Evolutionary conservation across 2,888 invertebrate genomes (phyloP).

Genomic region (Parnassius orleans): DNA sequence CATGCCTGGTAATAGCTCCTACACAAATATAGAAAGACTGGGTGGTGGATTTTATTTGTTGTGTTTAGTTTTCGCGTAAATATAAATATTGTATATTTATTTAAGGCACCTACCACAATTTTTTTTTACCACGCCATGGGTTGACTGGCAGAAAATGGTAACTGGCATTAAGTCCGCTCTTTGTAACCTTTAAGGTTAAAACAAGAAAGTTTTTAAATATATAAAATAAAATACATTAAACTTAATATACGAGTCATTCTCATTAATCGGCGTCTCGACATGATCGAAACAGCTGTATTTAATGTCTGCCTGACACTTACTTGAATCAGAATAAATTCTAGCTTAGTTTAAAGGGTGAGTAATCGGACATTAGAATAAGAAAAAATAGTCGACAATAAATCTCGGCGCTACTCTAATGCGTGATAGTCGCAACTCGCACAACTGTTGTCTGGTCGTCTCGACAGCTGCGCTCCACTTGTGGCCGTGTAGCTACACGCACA

Average conservation of each 20-base stretch:
- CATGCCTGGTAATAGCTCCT: too few species aligned
- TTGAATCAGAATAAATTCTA: constrained; percentile 35
- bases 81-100: too few species aligned
- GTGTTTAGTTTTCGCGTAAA: too few species aligned
- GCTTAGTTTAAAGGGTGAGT: constrained; percentile 35
- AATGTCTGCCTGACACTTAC: constrained; percentile 34
- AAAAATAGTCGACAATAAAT: constrained; percentile 65
- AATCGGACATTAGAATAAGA: constrained; percentile 38
- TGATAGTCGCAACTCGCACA: constrained; percentile 66
- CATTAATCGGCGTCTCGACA: constrained; percentile 24
- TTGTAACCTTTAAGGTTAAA: too few species aligned
- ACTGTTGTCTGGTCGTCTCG: constrained; percentile 76
- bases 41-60: too few species aligned
- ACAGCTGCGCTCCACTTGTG: constrained; percentile 75
- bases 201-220: constrained; percentile 31
- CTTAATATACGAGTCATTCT: not conserved
- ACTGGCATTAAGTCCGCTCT: too few species aligned
- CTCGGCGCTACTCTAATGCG: constrained; percentile 45
- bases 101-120: too few species aligned
- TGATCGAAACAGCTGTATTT: constrained; percentile 35
- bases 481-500: constrained; percentile 28
- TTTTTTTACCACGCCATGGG: too few species aligned
- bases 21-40: too few species aligned
- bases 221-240: not conserved
- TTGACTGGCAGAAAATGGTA: too few species aligned